These are phyloP conservation scores for Sinocyclocheilus grahami DNA, from an alignment of 2,113 vertebrate genomes.

Conservation along the genomic window DNA sequence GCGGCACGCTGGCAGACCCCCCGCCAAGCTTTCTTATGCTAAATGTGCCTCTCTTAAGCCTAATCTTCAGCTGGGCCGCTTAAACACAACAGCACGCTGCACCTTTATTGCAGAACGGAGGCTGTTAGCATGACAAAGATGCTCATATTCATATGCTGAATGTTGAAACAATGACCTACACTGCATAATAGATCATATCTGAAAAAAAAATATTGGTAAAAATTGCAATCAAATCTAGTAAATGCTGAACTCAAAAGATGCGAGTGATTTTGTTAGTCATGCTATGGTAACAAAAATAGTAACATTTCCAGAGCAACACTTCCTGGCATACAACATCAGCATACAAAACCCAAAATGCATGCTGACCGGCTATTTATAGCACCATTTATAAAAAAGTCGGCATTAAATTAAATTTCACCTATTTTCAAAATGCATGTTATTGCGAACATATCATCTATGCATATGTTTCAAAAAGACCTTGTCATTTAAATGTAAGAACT, in stretches of 20 bases:
- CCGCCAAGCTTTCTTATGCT: constrained; percentile 67
- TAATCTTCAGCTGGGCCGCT: constrained; percentile 59
- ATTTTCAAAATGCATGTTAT: not conserved
- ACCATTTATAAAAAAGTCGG: not conserved
- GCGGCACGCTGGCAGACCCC: constrained; percentile 57
- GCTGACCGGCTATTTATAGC: not conserved
- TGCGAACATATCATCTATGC: not conserved
- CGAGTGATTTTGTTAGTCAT: not conserved
- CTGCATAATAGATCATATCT: not conserved
- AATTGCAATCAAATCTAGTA: not conserved
- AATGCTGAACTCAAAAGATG: not conserved
- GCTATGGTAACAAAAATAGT: not conserved
- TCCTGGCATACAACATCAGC: not conserved
- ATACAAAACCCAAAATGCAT: not conserved
- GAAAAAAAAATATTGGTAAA: not conserved
- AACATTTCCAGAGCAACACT: not conserved
- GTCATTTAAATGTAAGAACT: not conserved
- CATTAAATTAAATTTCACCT: not conserved
- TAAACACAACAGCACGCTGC: constrained; percentile 60
- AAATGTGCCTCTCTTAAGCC: constrained; percentile 67
- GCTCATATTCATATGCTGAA: constrained; percentile 50
- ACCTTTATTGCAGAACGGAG: constrained; percentile 56
- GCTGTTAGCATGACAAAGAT: constrained; percentile 62
- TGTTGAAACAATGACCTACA: not conserved
- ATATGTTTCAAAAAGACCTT: not conserved